These are phyloP conservation scores for Etheostoma perlongum DNA, from an alignment of 2,797 vertebrate species.

Conservation along the genomic window DNA sequence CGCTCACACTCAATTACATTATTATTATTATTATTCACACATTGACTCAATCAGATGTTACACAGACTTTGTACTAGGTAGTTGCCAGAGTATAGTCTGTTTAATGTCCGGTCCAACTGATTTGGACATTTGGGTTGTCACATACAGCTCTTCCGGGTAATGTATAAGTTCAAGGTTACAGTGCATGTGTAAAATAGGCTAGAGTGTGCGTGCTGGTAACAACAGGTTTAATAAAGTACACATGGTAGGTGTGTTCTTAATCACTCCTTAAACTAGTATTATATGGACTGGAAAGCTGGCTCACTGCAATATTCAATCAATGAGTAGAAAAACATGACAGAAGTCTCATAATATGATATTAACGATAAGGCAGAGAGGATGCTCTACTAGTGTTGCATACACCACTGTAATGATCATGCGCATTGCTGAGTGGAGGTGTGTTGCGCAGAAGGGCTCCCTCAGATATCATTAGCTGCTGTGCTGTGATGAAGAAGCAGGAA, in stretches of 20 bases:
- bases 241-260: not conserved
- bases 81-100: too few species aligned
- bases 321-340: constrained; percentile 41
- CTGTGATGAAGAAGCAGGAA: constrained; percentile 81
- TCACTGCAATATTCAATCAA: constrained; percentile 36
- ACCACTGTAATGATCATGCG: constrained; percentile 48
- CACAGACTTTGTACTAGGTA: too few species aligned
- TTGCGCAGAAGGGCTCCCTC: constrained; percentile 64
- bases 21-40: too few species aligned
- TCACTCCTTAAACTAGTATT: constrained; percentile 23
- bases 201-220: constrained; percentile 6
- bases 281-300: constrained; percentile 21
- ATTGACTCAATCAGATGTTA: too few species aligned
- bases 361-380: constrained; percentile 41
- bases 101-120: too few species aligned
- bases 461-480: constrained; percentile 79
- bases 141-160: too few species aligned
- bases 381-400: constrained; percentile 49
- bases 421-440: constrained; percentile 48
- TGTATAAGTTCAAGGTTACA: too few species aligned
- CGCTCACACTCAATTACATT: too few species aligned
- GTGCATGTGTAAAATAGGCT: not conserved
- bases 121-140: too few species aligned
- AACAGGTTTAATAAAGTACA: constrained; percentile 1
- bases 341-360: constrained; percentile 48